Percentiles rank a stretch among this genome's conserved stretches.
Conservation (phyloP, 1,140 invertebrate species). For the Centruroides sculpturatus region DNA sequence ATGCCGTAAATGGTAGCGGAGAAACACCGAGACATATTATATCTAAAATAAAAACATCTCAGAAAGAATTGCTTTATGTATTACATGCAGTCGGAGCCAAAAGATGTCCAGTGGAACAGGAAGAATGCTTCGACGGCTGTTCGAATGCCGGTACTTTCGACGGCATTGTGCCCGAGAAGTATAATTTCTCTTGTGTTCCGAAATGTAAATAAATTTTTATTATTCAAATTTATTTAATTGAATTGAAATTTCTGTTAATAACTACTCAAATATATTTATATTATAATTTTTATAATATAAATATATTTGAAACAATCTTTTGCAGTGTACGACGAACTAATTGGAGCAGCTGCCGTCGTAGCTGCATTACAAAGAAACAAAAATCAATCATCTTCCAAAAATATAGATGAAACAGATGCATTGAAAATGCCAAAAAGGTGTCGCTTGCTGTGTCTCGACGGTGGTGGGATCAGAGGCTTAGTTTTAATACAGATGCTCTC, state of each 20-base stretch:
- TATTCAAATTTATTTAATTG: too few relatives aligned
- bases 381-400: too few relatives aligned
- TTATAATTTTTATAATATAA: too few relatives aligned
- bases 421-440: too few relatives aligned
- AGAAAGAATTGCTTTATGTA: constrained; percentile 46
- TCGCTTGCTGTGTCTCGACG: constrained; percentile 66
- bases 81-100: constrained; percentile 72
- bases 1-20: constrained; percentile 51
- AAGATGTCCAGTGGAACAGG: constrained; percentile 42
- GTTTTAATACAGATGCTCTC: constrained; percentile 71
- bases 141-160: constrained; percentile 30
- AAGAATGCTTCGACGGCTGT: constrained; percentile 40
- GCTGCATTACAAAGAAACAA: too few relatives aligned
- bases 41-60: constrained; percentile 23
- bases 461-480: constrained; percentile 86
- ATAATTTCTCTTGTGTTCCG: constrained; percentile 1
- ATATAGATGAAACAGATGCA: too few relatives aligned
- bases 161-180: constrained; percentile 25
- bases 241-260: too few relatives aligned
- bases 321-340: too few relatives aligned
- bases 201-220: not conserved
- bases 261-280: too few relatives aligned
- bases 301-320: too few relatives aligned
- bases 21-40: constrained; percentile 62
- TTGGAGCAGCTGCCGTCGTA: too few relatives aligned